These are phyloP conservation scores for Helicolenus hilgendorfi DNA, from an alignment of 2,797 vertebrate species.

Conservation along the genomic window DNA sequence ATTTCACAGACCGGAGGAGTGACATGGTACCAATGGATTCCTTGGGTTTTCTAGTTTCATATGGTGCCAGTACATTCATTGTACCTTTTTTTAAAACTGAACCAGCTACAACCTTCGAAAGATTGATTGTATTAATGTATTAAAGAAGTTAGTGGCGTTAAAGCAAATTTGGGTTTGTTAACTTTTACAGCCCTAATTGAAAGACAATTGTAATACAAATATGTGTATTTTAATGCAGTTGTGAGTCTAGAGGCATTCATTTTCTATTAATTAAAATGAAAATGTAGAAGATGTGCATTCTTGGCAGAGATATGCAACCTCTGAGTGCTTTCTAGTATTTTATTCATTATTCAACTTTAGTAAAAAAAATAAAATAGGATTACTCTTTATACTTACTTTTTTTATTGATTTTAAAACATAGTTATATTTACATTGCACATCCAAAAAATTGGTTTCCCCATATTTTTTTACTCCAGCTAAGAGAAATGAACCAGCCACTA, in stretches of 20 bases:
- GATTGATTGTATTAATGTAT: too few relatives aligned
- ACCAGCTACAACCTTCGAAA: too few relatives aligned
- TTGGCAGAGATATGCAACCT: not conserved
- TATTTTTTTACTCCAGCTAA: not conserved
- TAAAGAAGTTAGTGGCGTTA: too few relatives aligned
- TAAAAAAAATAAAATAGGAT: not conserved
- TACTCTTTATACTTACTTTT: not conserved
- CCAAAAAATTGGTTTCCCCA: not conserved
- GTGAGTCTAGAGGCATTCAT: not conserved
- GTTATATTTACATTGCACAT: not conserved
- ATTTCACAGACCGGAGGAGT: too few relatives aligned
- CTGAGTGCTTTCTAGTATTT: not conserved
- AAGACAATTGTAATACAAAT: not conserved
- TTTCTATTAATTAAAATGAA: not conserved
- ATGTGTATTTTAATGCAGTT: not conserved
- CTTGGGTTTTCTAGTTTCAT: too few relatives aligned
- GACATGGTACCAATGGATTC: too few relatives aligned
- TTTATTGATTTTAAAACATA: not conserved
- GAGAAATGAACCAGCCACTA: not conserved
- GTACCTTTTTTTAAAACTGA: too few relatives aligned
- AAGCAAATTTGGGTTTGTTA: accelerated
- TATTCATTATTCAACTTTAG: not conserved
- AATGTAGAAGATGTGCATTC: not conserved
- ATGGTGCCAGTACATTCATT: too few relatives aligned
- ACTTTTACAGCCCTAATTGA: not conserved